Evolutionary conservation across 2,888 invertebrate genomes (phyloP), one percentile per base, ranked within the genome.

Genomic region (Smittia aterrima): DNA sequence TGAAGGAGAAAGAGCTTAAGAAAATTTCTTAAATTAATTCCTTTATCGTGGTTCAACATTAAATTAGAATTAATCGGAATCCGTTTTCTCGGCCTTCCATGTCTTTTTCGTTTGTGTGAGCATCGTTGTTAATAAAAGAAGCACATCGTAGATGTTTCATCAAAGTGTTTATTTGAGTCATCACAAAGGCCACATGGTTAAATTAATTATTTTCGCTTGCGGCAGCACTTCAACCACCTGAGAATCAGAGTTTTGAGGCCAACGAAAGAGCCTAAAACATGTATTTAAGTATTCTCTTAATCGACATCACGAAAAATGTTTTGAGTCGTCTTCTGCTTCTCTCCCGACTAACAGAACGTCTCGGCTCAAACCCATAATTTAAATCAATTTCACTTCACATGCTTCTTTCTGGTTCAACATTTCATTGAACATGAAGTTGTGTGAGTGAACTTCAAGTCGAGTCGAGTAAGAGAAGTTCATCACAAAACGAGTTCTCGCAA

Each of bases 171-270:
- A 68, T 68, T 47, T 68, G 68, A 41, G 66, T 47, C 41, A 68
- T 68, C 68, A 68, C 68, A 68, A 68, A 66, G 24, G 68, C 32
- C 68, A 41, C 68, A 47, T 68, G 68, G 68, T 68, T 68, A 68
- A 68, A 68, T 68, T 68, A 41, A 68, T 68, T 68, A 68, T 68
- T 68, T 68, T 41, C 68, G 68, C 68, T 47, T 66, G 20, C 11
- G 68, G 68, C 68, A 68, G 22, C 32, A 38, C 20, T 24, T 32
- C 32, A 32, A 32, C 32, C 32, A 32, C 32, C 32, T 32, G 32
- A 32, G 32, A 32, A 32, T 9, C 32, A 24, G 41, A 68, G 40
- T 24, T 24, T 18, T 66, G 41, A 40, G 22, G 67, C 22, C 47
- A 22, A 32, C 32, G 47, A 67, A 67, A 11, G 67, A 67, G 27